Conservation (phyloP, 2,888 invertebrate species). For the Campopleginae sp. region DNA sequence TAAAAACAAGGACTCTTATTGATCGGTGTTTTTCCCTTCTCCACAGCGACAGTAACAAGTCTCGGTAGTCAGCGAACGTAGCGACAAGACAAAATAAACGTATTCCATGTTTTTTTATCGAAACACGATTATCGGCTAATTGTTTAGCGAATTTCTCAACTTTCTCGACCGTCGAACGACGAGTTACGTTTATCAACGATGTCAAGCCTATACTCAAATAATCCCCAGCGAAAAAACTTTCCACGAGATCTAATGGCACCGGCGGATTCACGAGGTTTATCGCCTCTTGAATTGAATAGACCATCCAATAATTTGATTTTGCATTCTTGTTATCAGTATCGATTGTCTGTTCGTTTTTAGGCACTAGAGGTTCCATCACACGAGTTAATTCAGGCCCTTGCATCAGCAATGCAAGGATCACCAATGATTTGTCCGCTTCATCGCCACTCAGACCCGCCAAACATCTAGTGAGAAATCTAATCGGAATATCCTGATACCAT, state of each 20-base stretch:
- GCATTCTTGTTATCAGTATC: conserved; percentile 65
- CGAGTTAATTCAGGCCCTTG: conserved; percentile 69
- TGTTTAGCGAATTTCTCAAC: conserved; percentile 71
- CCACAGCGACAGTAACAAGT: conserved; percentile 70
- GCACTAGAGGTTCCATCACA: conserved; percentile 73
- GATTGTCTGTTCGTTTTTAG: conserved; percentile 62
- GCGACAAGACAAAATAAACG: conserved; percentile 73
- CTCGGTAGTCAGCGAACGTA: conserved; percentile 55
- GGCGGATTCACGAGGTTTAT: conserved; percentile 77
- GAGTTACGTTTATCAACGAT: conserved; percentile 64
- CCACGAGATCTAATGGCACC: conserved; percentile 71
- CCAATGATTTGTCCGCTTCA: conserved; percentile 31
- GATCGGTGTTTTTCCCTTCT: conserved; percentile 71
- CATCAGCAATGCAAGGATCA: conserved; percentile 72
- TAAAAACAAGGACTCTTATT: conserved; percentile 74
- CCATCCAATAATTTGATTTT: conserved; percentile 36
- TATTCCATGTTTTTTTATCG: conserved; percentile 79
- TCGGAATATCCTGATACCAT: conserved; percentile 79
- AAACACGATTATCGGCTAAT: conserved; percentile 72
- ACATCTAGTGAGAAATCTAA: conserved; percentile 70
- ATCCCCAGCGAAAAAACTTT: conserved; percentile 72
- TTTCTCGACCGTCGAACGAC: conserved; percentile 67
- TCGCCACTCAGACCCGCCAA: conserved; percentile 44
- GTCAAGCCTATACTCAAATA: conserved; percentile 69
- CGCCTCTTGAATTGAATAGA: conserved; percentile 40